A percentile compares a stretch with the other conserved stretches of the same genome.
These are phyloP conservation scores for Halictus rubicundus DNA, from an alignment of 1,140 invertebrate species.

Conservation along the genomic window DNA sequence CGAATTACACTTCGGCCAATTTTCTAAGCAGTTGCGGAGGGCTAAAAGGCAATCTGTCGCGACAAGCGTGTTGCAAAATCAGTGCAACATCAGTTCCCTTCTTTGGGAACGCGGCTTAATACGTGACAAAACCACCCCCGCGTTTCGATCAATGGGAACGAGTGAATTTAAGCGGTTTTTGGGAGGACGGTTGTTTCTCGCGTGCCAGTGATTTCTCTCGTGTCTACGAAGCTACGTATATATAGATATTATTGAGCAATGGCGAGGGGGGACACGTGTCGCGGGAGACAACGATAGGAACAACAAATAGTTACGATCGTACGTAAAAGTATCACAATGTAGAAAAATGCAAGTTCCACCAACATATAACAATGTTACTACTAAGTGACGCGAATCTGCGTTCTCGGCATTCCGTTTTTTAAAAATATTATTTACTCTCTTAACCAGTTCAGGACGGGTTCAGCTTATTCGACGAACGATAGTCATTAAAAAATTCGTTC, in stretches of 20 bases:
- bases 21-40: no score
- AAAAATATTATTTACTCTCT: no score
- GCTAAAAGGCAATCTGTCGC: not conserved
- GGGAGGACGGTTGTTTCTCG: conserved; percentile 45
- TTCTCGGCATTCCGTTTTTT: no score
- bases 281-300: conserved; percentile 55
- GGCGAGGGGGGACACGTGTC: conserved; percentile 22
- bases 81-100: no score
- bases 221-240: conserved; percentile 30
- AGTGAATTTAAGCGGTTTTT: conserved; percentile 34
- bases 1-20: no score
- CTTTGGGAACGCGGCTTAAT: not conserved
- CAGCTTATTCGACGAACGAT: no score
- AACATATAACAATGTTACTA: conserved; percentile 22
- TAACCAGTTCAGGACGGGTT: no score
- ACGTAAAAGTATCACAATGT: conserved; percentile 66
- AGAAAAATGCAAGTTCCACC: conserved; percentile 64
- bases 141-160: conserved; percentile 22
- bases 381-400: not conserved
- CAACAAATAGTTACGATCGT: conserved; percentile 44
- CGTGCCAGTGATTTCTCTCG: not conserved
- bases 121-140: conserved; percentile 4
- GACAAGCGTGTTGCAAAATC: not conserved
- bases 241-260: conserved; percentile 36
- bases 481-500: no score